Base-by-base conservation (phyloP, 1,140 invertebrate genomes). In the Helicoverpa zea region DNA sequence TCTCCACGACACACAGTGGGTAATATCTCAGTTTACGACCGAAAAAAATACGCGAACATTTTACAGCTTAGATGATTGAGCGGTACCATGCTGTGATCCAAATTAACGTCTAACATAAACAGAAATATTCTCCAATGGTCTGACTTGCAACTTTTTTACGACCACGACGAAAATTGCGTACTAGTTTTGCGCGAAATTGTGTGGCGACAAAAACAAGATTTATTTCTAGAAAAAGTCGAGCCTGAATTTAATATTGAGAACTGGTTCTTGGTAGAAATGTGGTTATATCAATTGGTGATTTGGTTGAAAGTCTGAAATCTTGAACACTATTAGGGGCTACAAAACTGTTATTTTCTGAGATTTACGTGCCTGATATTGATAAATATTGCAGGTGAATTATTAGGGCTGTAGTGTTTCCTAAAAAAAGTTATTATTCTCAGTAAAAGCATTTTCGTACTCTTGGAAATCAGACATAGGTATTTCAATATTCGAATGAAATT, bases 91-190 rank as follows among this genome's bases (percentile, higher is more conserved):
- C 70, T 56, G 76, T 14, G 70, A 68, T 49, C 59, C 76, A 79
- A 82, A 82, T 82, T 82, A 82, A 82, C 68, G 68, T 81, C 63
- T 52, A 56, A n/a, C 64, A 66, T 77, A 77, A 76, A 76, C 30
- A 66, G 23, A 56, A 56, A 73, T 52, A 72, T 16, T 5, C 18
- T 3, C 18, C 18, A 51, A 47, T 63, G 43, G 30, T 23, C 73
- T 76, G 58, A 76, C 58, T 76, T 76, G 56, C 73, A 76, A 61
- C 59, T 76, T 76, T 75, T 75, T 74, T 76, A 76, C 63, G 61
- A 76, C 47, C 35, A 29, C 23, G 70, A 76, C 18, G 58, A 63
- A 76, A 63, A 76, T 76, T 76, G 58, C 16, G 18, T 30, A 23
- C 18, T 63, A 51, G 3, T 63, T 63, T 18, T 0, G 35, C n/a